Conservation (phyloP, 2,113 vertebrate genomes). For the Plectropomus leopardus region DNA sequence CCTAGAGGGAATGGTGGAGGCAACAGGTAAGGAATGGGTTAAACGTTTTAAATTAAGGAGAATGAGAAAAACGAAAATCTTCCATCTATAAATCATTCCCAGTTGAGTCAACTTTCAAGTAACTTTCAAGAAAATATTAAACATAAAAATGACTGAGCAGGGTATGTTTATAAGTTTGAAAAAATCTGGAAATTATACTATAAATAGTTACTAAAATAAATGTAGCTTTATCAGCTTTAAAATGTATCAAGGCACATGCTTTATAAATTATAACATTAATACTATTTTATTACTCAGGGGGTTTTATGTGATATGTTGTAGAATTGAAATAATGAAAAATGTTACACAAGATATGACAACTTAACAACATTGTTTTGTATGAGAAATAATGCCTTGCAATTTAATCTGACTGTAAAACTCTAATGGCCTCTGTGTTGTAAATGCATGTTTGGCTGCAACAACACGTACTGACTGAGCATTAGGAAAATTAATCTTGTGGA, state of each 20-base stretch:
- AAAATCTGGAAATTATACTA: too few relatives aligned
- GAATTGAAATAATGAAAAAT: background rate
- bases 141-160: background rate
- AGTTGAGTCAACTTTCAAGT: too few relatives aligned
- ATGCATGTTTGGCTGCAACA: constrained; percentile 41
- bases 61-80: background rate
- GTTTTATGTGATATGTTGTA: background rate
- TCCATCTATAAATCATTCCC: background rate
- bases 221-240: background rate
- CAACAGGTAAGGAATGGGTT: constrained; percentile 79
- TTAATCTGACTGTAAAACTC: constrained; percentile 21
- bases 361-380: background rate
- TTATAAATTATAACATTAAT: background rate
- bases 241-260: background rate
- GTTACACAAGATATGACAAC: background rate
- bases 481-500: constrained; percentile 52
- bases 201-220: background rate
- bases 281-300: background rate
- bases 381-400: constrained; percentile 9
- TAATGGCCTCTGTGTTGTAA: constrained; percentile 1
- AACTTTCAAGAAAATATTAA: background rate
- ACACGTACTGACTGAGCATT: constrained; percentile 40
- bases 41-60: background rate
- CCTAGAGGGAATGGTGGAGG: constrained; percentile 88
- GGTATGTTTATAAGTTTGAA: too few relatives aligned